Evolutionary conservation across 30 jellyfish, hydroid and myxozoan species (phyloP).

Genomic region (Aurelia aurita): DNA sequence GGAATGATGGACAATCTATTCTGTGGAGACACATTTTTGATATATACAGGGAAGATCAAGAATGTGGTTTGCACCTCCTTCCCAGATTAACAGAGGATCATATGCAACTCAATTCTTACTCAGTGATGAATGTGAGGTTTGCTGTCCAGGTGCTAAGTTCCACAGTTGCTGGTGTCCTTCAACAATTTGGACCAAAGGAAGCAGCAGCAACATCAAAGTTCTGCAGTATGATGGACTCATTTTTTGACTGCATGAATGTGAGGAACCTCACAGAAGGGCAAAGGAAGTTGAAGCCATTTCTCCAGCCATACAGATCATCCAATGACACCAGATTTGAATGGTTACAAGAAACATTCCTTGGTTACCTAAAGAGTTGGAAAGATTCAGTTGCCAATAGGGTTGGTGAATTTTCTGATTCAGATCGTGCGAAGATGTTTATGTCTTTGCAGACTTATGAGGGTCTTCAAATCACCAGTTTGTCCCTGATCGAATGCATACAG

Average conservation of each 20-base stretch:
- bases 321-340: slow-evolving; percentile 40
- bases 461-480: slow-evolving; percentile 26
- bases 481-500: slow-evolving; percentile 26
- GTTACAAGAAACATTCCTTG: slow-evolving; percentile 30
- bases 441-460: slow-evolving; percentile 51
- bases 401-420: slow-evolving; percentile 40
- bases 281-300: slow-evolving; percentile 25
- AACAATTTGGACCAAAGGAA: slow-evolving; percentile 22
- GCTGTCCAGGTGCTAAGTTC: slow-evolving; percentile 48
- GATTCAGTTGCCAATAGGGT: slow-evolving; percentile 32
- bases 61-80: too few species aligned
- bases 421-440: slow-evolving; percentile 28
- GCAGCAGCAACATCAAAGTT: slow-evolving; percentile 30
- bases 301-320: slow-evolving; percentile 28
- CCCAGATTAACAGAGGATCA: slow-evolving; percentile 38
- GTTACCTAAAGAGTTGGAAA: slow-evolving; percentile 28
- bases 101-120: slow-evolving; percentile 20
- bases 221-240: slow-evolving; percentile 5
- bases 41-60: slow-evolving; percentile 23
- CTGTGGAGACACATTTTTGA: slow-evolving; percentile 30
- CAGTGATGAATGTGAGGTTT: slow-evolving; percentile 44
- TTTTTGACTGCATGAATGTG: slow-evolving; percentile 39
- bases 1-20: slow-evolving; percentile 43
- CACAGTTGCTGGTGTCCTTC: slow-evolving; percentile 15
- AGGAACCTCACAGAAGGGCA: slow-evolving; percentile 33